Base-by-base conservation (phyloP, 2,888 invertebrate species). In the Polydesmus complanatus region DNA sequence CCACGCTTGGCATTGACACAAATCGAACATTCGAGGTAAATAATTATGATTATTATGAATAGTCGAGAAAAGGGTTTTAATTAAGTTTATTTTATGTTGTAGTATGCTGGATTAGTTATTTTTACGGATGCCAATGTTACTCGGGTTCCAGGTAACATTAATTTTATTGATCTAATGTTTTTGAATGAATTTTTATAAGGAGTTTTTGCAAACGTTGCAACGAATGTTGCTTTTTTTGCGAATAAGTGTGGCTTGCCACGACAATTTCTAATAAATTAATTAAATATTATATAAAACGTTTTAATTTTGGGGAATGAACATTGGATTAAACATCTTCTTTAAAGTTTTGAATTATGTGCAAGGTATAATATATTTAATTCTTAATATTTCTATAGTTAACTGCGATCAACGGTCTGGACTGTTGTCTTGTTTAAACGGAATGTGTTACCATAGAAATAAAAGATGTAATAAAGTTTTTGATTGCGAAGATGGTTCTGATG, bases 1-100 rank as follows among this genome's bases (percentile, higher is more conserved):
- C 90, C 0, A 88, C 91, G 0, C 93, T 84, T 72, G 95, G 94
- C 25, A 83, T 94, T 64, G 96, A 96, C 74, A 91, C 90, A 1
- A 94, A 95, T 73, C 80, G 90, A 63, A 96, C 95, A 0, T 94
- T 96, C 69, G 88, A 87, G 80, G 62, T 62, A 19, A 21, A 19
- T 23, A 11, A 1, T 53, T 53, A 51, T 25, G 1, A 27, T 21
- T 50, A 26, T 37, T 56, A 21, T 56, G 26, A 8, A 5, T 14
- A n/a, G n/a, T n/a, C n/a, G n/a, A n/a, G n/a, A n/a, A n/a, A n/a
- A n/a, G n/a, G n/a, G n/a, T n/a, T n/a, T n/a, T n/a, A 58, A 14
- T 27, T 23, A 54, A 50, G 37, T 5, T 61, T 60, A 60, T 57
- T 27, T 27, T 25, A 27, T 50, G 48, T 55, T 57, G 60, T 73